These are phyloP conservation scores for Muntiacus reevesi DNA, from an alignment of 2,113 vertebrate genomes.

Conservation along the genomic window DNA sequence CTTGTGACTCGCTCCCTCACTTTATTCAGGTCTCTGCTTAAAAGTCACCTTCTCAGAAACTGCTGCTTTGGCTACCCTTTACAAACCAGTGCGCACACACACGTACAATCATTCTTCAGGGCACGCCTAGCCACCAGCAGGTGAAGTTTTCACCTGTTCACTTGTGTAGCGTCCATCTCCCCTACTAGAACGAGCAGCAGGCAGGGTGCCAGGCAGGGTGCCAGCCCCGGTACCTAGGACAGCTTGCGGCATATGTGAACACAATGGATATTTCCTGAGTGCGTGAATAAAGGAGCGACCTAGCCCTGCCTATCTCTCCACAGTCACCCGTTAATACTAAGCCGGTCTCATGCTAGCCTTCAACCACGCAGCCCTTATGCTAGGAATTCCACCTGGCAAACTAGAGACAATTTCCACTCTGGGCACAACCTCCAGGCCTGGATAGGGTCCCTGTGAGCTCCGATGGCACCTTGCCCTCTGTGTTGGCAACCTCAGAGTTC, in stretches of 20 bases:
- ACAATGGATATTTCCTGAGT: not conserved
- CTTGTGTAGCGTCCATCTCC: not conserved
- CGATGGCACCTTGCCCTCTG: too few species aligned
- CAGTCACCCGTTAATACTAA: not conserved
- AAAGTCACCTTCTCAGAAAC: not conserved
- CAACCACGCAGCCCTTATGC: accelerated
- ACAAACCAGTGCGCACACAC: not conserved
- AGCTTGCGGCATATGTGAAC: not conserved
- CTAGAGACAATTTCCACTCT: not conserved
- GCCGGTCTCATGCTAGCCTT: not conserved
- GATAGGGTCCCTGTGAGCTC: not conserved
- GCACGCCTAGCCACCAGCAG: not conserved
- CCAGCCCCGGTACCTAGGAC: not conserved
- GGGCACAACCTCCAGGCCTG: not conserved
- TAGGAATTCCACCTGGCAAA: not conserved
- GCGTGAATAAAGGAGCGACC: not conserved
- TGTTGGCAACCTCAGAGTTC: not conserved
- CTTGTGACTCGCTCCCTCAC: not conserved
- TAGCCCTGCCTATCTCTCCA: not conserved
- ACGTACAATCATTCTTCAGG: not conserved
- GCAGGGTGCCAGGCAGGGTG: not conserved
- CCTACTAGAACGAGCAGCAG: not conserved
- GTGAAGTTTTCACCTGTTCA: not conserved
- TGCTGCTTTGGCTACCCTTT: not conserved
- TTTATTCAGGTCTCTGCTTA: not conserved